Evolutionary conservation across 1,140 invertebrate species (phyloP).

Genomic region (Drosophila ambigua): DNA sequence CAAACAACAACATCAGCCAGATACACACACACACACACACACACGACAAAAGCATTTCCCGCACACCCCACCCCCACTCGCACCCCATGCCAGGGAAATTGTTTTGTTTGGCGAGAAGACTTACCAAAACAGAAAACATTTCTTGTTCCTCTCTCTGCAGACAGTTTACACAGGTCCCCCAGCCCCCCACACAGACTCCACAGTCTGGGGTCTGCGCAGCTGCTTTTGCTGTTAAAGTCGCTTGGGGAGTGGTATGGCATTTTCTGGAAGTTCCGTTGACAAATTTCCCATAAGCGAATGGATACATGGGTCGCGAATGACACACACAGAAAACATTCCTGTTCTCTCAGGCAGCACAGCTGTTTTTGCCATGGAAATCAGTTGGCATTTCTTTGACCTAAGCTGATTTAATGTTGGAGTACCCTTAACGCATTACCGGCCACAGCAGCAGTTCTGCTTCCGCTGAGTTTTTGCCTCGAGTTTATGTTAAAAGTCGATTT

Average conservation of each 20-base stretch:
- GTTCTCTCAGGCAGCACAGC: too few relatives aligned
- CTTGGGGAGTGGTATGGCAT: too few relatives aligned
- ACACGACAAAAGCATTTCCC: constrained; percentile 40
- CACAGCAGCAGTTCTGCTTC: constrained; percentile 2
- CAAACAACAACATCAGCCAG: constrained; percentile 32
- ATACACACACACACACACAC: constrained; percentile 25
- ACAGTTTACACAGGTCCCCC: constrained; percentile 12
- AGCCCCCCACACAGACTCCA: constrained; percentile 12
- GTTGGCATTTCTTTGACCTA: too few relatives aligned
- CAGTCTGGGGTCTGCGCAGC: constrained; percentile 37
- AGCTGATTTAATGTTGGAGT: too few relatives aligned
- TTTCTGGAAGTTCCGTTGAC: too few relatives aligned
- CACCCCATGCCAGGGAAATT: constrained; percentile 5
- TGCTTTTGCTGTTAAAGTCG: constrained; percentile 21
- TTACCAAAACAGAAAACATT: constrained; percentile 48
- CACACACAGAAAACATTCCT: too few relatives aligned
- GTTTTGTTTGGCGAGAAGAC: constrained; percentile 41
- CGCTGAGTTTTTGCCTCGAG: constrained; percentile 37
- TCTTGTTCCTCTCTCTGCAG: constrained; percentile 34
- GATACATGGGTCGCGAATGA: too few relatives aligned
- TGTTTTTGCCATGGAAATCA: too few relatives aligned
- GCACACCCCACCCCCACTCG: neutral
- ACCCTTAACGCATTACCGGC: neutral
- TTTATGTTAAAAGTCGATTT: too few relatives aligned
- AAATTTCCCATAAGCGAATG: too few relatives aligned